Evolutionary conservation across 2,797 vertebrate genomes (phyloP).

Genomic region (Oryzias dopingdopingensis): DNA sequence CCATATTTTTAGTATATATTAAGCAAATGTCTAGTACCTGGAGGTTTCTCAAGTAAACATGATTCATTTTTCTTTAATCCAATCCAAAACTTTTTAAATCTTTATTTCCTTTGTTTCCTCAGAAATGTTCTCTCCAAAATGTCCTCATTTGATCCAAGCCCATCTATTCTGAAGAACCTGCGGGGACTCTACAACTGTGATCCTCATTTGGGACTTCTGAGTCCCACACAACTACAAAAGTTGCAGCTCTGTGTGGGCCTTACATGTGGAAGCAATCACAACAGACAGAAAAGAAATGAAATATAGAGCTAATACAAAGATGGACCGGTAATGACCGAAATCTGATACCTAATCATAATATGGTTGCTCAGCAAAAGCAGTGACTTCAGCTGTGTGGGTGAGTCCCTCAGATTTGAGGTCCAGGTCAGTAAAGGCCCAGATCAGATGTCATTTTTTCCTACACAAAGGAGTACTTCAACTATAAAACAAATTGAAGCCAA

Average conservation of each 20-base stretch:
- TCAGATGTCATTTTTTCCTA: constrained; percentile 40
- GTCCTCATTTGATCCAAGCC: constrained; percentile 28
- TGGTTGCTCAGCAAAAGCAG: constrained; percentile 36
- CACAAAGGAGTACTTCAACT: constrained; percentile 23
- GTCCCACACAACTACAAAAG: constrained; percentile 26
- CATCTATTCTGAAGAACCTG: constrained; percentile 25
- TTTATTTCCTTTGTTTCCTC: constrained; percentile 14
- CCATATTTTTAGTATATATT: constrained; percentile 24
- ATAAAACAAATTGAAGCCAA: constrained; percentile 18
- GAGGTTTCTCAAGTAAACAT: constrained; percentile 9
- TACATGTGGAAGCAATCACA: constrained; percentile 65
- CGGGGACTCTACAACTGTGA: constrained; percentile 24
- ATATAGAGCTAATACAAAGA: constrained; percentile 49
- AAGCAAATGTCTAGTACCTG: constrained; percentile 30
- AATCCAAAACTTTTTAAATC: constrained; percentile 36
- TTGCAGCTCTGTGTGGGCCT: constrained; percentile 31
- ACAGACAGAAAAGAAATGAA: constrained; percentile 54
- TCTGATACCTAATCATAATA: constrained; percentile 67
- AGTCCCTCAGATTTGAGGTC: constrained; percentile 19
- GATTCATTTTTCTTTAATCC: constrained; percentile 56
- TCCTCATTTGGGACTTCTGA: background rate
- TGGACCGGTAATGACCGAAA: constrained; percentile 47
- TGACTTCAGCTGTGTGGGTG: constrained; percentile 31
- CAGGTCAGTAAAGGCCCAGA: constrained; percentile 33
- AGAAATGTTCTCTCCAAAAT: constrained; percentile 16